phyloP scores from a whole-genome alignment of 2,888 invertebrate species.

The Anthophora plumipes region DNA sequence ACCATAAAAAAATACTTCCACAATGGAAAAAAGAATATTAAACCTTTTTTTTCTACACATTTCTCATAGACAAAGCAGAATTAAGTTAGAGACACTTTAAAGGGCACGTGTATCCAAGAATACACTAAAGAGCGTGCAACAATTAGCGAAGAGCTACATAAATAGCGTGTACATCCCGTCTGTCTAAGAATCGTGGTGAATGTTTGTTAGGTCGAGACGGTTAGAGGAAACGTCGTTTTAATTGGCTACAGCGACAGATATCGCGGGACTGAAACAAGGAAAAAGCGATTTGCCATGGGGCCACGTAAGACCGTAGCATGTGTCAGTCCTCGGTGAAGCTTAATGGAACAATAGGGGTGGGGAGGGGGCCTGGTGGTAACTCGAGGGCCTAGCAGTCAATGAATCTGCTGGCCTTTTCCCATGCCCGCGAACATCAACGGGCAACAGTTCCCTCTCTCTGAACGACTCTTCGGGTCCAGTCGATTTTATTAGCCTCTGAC shows the following conservation, averaged over 20 bases:
- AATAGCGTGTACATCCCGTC: slow-evolving; percentile 24
- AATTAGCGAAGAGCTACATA: slow-evolving; percentile 16
- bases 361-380: slow-evolving; percentile 61
- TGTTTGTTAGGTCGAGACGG: neutral
- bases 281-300: slow-evolving; percentile 57
- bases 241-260: slow-evolving; percentile 51
- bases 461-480: slow-evolving; percentile 63
- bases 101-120: slow-evolving; percentile 36
- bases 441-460: slow-evolving; percentile 59
- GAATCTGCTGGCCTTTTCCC: slow-evolving; percentile 82
- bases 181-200: slow-evolving; percentile 38
- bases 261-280: slow-evolving; percentile 36
- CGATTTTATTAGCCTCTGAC: slow-evolving; percentile 75
- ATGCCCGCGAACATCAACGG: slow-evolving; percentile 73
- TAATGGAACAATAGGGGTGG: slow-evolving; percentile 71
- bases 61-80: too few species aligned
- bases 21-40: too few species aligned
- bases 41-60: too few species aligned
- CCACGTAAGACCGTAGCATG: slow-evolving; percentile 61
- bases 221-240: slow-evolving; percentile 39
- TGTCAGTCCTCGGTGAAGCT: slow-evolving; percentile 62
- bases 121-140: slow-evolving; percentile 36
- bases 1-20: too few species aligned
- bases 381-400: slow-evolving; percentile 78
- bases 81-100: too few species aligned